These are phyloP conservation scores for Drosophila ohnishii DNA, from an alignment of 1,140 invertebrate genomes.

Conservation along the genomic window DNA sequence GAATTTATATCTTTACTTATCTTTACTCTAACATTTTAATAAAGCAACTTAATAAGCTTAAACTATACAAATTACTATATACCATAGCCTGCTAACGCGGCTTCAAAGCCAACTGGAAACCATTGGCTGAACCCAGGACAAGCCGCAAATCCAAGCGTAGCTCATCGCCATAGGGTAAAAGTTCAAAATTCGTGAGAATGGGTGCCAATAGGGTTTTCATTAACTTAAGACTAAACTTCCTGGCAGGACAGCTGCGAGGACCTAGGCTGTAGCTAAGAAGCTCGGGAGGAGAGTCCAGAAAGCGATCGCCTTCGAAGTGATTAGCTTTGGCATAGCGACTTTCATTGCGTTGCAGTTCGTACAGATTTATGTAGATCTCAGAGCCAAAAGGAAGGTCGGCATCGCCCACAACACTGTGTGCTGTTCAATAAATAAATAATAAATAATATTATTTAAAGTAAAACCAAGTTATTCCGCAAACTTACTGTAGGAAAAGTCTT, in stretches of 20 bases:
- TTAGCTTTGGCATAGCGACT: conserved; percentile 10
- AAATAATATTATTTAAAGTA: not conserved
- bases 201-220: conserved; percentile 44
- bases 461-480: not conserved
- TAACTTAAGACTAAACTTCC: conserved; percentile 43
- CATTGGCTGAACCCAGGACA: conserved; percentile 51
- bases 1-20: not conserved
- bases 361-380: conserved; percentile 62
- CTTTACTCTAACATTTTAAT: not conserved
- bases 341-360: conserved; percentile 55
- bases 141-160: conserved; percentile 35
- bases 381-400: conserved; percentile 48
- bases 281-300: conserved; percentile 30
- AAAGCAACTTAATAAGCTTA: not conserved
- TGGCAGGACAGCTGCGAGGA: conserved; percentile 59
- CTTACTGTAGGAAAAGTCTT: conserved; percentile 52
- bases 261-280: conserved; percentile 56
- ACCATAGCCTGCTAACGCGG: not conserved
- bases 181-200: conserved; percentile 45
- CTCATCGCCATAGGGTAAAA: conserved; percentile 55
- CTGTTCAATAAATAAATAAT: conserved; percentile 1
- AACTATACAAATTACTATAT: not conserved
- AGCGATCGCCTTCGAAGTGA: conserved; percentile 48
- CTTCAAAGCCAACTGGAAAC: conserved; percentile 60
- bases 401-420: conserved; percentile 48